Conservation (phyloP, 1,140 invertebrate genomes). For the Chironomus tepperi region DNA sequence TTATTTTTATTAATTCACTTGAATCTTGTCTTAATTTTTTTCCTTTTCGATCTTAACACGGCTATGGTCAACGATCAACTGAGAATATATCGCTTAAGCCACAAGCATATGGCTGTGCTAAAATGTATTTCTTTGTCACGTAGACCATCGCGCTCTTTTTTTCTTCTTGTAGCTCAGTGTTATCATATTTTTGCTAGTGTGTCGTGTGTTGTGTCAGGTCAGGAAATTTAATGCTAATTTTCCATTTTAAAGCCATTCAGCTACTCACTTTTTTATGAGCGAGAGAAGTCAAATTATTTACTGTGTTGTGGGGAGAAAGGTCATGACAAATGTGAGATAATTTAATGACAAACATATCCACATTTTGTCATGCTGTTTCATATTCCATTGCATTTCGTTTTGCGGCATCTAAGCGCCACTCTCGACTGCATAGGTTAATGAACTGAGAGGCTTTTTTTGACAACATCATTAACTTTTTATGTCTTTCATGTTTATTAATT, state of each 20-base stretch:
- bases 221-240: background rate
- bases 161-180: background rate
- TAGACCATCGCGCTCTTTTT: background rate
- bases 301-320: background rate
- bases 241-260: background rate
- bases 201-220: background rate
- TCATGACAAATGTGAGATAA: background rate
- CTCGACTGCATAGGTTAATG: too few species aligned
- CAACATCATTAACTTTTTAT: too few species aligned
- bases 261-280: background rate
- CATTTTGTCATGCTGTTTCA: background rate
- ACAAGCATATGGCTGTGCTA: background rate
- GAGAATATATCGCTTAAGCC: background rate
- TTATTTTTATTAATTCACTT: too few species aligned
- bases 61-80: slow-evolving; percentile 3
- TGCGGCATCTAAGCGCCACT: too few species aligned
- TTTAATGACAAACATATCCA: background rate
- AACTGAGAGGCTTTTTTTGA: too few species aligned
- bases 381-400: background rate
- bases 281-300: background rate
- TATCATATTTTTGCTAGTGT: background rate
- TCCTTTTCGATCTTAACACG: background rate
- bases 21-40: background rate
- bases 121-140: background rate
- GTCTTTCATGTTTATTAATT: too few species aligned